These are phyloP conservation scores for Callipepla californica DNA, from an alignment of 2,113 vertebrate species.

Conservation along the genomic window DNA sequence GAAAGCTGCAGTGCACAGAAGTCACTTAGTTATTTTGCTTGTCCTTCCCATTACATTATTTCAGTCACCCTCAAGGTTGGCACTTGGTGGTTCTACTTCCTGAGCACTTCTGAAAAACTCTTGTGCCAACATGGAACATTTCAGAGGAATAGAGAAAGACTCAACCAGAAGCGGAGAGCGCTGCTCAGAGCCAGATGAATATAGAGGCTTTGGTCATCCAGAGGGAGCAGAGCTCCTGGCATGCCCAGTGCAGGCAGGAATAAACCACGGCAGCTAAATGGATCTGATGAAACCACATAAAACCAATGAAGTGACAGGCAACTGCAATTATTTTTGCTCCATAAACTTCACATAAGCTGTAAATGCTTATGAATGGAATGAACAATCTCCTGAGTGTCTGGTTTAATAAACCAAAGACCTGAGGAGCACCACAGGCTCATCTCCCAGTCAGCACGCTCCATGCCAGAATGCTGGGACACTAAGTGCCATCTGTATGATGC, in stretches of 20 bases:
- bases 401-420: background rate
- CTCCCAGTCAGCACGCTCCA: background rate
- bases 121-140: no score
- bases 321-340: slow-evolving; percentile 2
- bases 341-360: slow-evolving; percentile 11
- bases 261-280: background rate
- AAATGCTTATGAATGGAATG: background rate
- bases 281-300: slow-evolving; percentile 1
- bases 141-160: background rate
- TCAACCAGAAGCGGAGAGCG: background rate
- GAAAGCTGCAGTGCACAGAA: background rate
- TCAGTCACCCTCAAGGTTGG: background rate
- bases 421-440: background rate
- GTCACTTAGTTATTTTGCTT: background rate
- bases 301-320: background rate
- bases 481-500: background rate
- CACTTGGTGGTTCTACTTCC: background rate
- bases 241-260: background rate
- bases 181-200: no score
- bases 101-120: background rate
- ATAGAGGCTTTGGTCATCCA: background rate
- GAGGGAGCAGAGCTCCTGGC: background rate
- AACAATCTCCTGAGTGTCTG: background rate
- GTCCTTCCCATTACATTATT: background rate
- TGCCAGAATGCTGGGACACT: no score